Evolutionary conservation across 64 coral and sea anemone species (phyloP).

Genomic region (Montipora cactus): DNA sequence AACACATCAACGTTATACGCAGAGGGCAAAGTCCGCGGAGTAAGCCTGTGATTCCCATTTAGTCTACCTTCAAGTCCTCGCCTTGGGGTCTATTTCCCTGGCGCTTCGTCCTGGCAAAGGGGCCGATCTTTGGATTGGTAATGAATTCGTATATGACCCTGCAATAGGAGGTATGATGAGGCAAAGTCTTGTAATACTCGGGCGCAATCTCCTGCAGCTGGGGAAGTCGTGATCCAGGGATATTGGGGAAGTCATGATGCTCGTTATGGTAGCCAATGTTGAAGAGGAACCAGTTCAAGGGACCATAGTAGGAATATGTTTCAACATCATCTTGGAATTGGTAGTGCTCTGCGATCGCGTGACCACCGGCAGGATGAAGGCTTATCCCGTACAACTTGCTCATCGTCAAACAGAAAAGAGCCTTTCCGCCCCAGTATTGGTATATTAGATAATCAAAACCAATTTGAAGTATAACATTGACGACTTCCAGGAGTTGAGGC

Average conservation of each 20-base stretch:
- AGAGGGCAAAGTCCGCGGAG: too few species aligned
- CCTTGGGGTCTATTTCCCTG: constrained; percentile 67
- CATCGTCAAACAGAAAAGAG: constrained; percentile 80
- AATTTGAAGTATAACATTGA: constrained; percentile 81
- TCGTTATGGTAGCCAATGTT: constrained; percentile 99
- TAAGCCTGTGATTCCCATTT: too few species aligned
- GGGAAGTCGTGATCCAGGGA: constrained; percentile 93
- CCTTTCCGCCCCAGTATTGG: constrained; percentile 86
- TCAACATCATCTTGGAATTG: constrained; percentile 86
- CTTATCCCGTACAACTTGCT: constrained; percentile 89
- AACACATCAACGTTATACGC: too few species aligned
- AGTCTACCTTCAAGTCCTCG: too few species aligned
- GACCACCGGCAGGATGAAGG: constrained; percentile 92
- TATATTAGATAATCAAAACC: constrained; percentile 71
- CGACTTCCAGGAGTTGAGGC: constrained; percentile 77
- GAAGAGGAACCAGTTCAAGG: constrained; percentile 87
- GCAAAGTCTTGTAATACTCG: constrained; percentile 90
- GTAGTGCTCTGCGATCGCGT: constrained; percentile 98
- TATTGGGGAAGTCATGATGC: constrained; percentile 95
- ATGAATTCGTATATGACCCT: constrained; percentile 95
- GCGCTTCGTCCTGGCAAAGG: constrained; percentile 96
- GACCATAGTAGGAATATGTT: constrained; percentile 96
- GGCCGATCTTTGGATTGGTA: constrained; percentile 83
- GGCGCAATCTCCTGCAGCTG: constrained; percentile 86
- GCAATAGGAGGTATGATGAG: constrained; percentile 91